Base-by-base conservation (phyloP, 2,888 invertebrate species). In the Ditylenchus weischeri region DNA sequence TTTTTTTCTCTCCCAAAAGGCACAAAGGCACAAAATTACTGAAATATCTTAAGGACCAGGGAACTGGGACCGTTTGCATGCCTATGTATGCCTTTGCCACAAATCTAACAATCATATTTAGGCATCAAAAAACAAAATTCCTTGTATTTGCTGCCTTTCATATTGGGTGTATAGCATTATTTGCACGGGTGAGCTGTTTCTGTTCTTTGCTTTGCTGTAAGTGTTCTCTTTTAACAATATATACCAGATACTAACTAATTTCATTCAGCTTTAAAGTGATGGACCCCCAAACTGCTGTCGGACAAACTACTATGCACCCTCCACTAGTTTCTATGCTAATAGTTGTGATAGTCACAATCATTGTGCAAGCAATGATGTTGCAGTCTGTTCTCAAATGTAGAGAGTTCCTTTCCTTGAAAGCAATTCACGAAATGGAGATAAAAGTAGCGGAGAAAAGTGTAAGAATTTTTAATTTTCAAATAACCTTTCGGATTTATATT, bases 121-220 rank as follows among this genome's bases (percentile, higher is more conserved):
- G 74, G 74, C 11, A 66, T 75, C 57, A 67, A 67, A n/a, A 72
- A 69, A 29, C 74, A 74, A 48, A 60, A 57, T 11, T 68, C 79
- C 19, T 64, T 69, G 51, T 73, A 73, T 62, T 64, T 80, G 64
- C 65, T 80, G 2, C 80, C 80, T 0, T 80, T 80, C 67, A 79
- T 80, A n/a, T 69, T 71, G 76, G 69, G 72, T 73, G 62, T 80
- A 81, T 71, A 60, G 70, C 4, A 71, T 73, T 19, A 57, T 81
- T 47, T 72, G 79, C 59, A 65, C 72, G 21, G 57, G 71, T 18
- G 80, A 79, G 29, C 38, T 71, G 29, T 58, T 75, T 43, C 54
- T 74, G 51, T 66, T 74, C 59, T 57, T 79, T 23, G 64, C 72
- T 10, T 59, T 75, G 0, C 66, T 75, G 77, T 78, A 57, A 62